phyloP scores from a whole-genome alignment of 1,140 invertebrate genomes.

The Caenorhabditis briggsae region DNA sequence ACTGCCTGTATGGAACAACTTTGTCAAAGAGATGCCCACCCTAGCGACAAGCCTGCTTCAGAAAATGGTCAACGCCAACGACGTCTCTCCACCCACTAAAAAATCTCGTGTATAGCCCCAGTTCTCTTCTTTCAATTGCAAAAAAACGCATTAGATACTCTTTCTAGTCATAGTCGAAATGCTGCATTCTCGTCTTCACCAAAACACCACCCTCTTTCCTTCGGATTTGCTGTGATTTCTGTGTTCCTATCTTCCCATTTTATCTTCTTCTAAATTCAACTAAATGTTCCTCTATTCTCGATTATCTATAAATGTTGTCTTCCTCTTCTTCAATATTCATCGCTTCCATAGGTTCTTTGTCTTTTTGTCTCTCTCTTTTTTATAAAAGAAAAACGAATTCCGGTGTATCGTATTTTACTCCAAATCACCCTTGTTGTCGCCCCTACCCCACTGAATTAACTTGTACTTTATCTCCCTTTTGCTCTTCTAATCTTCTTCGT shows the following conservation, averaged over 20 bases:
- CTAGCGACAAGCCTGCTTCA: slow-evolving; percentile 60
- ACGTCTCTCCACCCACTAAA: slow-evolving; percentile 61
- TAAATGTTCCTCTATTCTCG: no score
- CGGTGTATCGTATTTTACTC: not conserved
- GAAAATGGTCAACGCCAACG: slow-evolving; percentile 56
- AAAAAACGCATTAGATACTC: not conserved
- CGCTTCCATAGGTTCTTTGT: no score
- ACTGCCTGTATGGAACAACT: slow-evolving; percentile 5
- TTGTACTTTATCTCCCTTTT: not conserved
- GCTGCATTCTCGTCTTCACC: slow-evolving; percentile 5
- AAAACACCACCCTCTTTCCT: not conserved
- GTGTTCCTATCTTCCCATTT: not conserved
- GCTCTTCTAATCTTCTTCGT: no score
- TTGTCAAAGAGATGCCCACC: slow-evolving; percentile 35
- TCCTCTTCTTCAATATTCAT: no score
- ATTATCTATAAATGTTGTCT: no score
- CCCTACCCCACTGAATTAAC: not conserved
- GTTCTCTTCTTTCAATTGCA: slow-evolving; percentile 2
- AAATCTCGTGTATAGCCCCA: slow-evolving; percentile 61
- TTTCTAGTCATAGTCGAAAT: slow-evolving; percentile 53
- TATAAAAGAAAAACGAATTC: not conserved
- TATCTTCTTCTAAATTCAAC: not conserved
- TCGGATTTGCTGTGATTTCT: not conserved
- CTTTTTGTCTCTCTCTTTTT: not conserved
- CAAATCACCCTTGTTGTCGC: no score